A percentile compares a stretch with the other conserved stretches of the same genome.
Conservation (phyloP, 2,113 vertebrate genomes). For the Nycticebus coucang region DNA sequence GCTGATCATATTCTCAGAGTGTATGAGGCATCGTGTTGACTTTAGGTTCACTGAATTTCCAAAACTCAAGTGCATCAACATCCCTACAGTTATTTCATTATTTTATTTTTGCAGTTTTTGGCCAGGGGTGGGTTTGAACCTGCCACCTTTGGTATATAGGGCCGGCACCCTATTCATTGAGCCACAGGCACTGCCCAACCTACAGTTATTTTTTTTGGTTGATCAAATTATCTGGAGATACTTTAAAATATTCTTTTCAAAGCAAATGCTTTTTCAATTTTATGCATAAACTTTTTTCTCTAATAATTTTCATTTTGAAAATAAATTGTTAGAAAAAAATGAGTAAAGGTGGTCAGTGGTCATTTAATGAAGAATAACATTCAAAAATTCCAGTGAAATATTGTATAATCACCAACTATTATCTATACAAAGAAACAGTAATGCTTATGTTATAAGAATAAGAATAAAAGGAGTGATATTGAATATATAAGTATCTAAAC, state of each 20-base stretch:
- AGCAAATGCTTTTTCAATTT: not conserved
- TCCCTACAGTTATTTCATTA: not conserved
- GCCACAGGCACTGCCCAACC: too few species aligned
- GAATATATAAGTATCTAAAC: not conserved
- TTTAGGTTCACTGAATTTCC: not conserved
- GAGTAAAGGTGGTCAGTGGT: not conserved
- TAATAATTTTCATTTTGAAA: not conserved
- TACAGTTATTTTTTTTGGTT: not conserved
- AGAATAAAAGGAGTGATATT: not conserved
- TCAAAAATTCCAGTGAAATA: not conserved
- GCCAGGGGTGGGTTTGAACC: too few species aligned
- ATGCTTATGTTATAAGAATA: not conserved
- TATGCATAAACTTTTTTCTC: not conserved
- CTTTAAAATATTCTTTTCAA: not conserved
- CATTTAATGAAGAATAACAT: not conserved
- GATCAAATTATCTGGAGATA: not conserved
- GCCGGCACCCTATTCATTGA: too few species aligned
- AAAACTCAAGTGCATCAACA: not conserved
- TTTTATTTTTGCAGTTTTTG: too few species aligned
- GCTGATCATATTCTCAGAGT: not conserved
- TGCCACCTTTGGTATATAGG: too few species aligned
- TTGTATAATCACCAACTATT: not conserved
- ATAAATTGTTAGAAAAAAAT: constrained; percentile 18
- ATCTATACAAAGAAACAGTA: not conserved
- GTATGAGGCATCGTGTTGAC: not conserved